Evolutionary conservation across 2,888 invertebrate genomes (phyloP), one percentile per base, ranked within the genome.

Genomic region (Galerucella calmariensis): DNA sequence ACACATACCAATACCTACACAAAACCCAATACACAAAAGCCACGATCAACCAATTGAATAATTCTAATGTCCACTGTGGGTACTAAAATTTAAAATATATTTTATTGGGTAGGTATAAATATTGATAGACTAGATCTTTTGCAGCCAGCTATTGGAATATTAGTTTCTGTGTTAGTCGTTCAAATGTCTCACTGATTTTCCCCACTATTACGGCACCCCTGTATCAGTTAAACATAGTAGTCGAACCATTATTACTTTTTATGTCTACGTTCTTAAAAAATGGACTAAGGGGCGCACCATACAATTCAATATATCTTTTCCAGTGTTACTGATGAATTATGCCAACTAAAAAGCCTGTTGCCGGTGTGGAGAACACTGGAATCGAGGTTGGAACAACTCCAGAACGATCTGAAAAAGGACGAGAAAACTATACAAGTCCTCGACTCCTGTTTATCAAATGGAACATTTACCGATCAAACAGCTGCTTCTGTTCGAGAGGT

Each of bases 341-440:
- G 92, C 80, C 91, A 92, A 78, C 88, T 95, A 74, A 94, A 93
- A 83, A 92, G 92, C 80, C 92, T 94, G 12, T 90, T 94, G 66
- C 90, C 90, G 79, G 92, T 92, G 46, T 94, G 94, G 94, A 91
- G 92, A 72, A 93, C 94, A 85, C 92, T 95, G 88, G 94, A 94
- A 84, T 90, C 90, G 75, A 93, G 95, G 11, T 88, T 95, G 72
- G 91, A 92, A 16, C 94, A 95, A 85, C 90, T 95, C 77, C 93
- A 94, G 83, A 91, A 92, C 68, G 94, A 94, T 44, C 87, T 95
- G 68, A 90, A 92, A 46, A 92, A 94, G 79, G 95, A 95, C 86
- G 90, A 90, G 80, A 89, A 90, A 81, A 91, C 90, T 11, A 87
- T 92, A 72, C 87, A 89, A 53, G 87, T 89, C 78, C 84, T 91